phyloP scores from a whole-genome alignment of 2,888 invertebrate genomes.

The Phalangium opilio region DNA sequence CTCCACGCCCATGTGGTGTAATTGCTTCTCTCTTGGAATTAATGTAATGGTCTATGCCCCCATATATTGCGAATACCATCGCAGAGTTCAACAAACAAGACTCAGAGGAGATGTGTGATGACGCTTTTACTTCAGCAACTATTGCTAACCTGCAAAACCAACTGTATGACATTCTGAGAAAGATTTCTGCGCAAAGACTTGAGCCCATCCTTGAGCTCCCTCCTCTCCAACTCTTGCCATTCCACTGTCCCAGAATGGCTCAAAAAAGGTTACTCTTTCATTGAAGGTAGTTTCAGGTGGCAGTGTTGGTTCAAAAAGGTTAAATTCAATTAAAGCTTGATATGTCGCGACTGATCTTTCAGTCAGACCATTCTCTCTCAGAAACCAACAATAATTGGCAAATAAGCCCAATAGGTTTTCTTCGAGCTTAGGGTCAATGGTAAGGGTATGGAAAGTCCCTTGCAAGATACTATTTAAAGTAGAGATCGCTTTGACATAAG shows the following conservation, averaged over 20 bases:
- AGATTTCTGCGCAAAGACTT: slow-evolving; percentile 21
- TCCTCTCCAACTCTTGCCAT: slow-evolving; percentile 31
- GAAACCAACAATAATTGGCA: slow-evolving; percentile 27
- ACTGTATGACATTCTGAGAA: too few species aligned
- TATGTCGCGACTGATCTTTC: slow-evolving; percentile 32
- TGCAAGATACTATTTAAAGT: slow-evolving; percentile 26
- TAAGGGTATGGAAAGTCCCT: slow-evolving; percentile 28
- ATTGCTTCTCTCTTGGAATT: too few species aligned
- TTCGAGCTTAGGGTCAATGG: slow-evolving; percentile 25
- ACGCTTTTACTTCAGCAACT: too few species aligned
- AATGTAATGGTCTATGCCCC: too few species aligned
- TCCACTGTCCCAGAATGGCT: slow-evolving; percentile 34
- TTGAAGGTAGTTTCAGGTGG: slow-evolving; percentile 17
- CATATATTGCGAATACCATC: too few species aligned
- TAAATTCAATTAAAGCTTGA: slow-evolving; percentile 34
- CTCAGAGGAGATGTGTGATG: too few species aligned
- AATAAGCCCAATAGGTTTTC: slow-evolving; percentile 27
- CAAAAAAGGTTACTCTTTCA: slow-evolving; percentile 27
- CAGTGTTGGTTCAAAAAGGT: slow-evolving; percentile 28
- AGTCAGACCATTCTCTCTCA: slow-evolving; percentile 30
- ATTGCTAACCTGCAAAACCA: too few species aligned
- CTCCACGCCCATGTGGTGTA: too few species aligned
- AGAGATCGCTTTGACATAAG: slow-evolving; percentile 29
- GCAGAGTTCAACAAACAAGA: too few species aligned
- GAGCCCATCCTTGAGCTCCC: slow-evolving; percentile 29